phyloP scores from a whole-genome alignment of 1,140 invertebrate species.

The Maniola jurtina region DNA sequence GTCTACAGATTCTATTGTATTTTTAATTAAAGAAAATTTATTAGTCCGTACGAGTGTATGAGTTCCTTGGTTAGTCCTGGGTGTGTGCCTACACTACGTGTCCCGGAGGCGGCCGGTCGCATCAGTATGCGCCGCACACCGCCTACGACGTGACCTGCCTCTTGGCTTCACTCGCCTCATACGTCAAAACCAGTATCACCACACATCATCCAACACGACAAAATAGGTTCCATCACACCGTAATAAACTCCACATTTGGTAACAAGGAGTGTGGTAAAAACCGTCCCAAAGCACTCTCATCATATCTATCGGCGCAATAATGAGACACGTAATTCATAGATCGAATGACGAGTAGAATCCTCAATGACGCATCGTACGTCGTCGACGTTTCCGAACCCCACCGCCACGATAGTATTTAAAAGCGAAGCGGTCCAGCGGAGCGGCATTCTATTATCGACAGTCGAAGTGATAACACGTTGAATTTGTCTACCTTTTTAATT shows the following conservation, averaged over 20 bases:
- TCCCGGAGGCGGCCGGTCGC: slow-evolving; percentile 27
- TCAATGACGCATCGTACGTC: no score
- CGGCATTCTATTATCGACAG: no score
- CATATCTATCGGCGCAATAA: no score
- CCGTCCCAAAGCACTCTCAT: not conserved
- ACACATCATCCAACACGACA: slow-evolving; percentile 26
- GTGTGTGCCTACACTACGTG: slow-evolving; percentile 10
- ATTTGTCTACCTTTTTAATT: no score
- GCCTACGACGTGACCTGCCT: slow-evolving; percentile 61
- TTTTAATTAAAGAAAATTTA: not conserved
- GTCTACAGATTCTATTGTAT: not conserved
- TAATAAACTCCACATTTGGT: slow-evolving; percentile 9
- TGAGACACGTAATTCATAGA: no score
- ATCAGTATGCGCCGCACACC: slow-evolving; percentile 59
- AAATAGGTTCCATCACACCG: slow-evolving; percentile 15
- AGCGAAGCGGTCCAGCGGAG: no score
- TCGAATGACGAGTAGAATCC: no score
- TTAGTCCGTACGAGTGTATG: no score
- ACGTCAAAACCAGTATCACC: slow-evolving; percentile 31
- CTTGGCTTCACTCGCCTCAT: slow-evolving; percentile 36
- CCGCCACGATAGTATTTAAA: no score
- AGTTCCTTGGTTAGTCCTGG: slow-evolving; percentile 8
- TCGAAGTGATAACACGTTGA: no score
- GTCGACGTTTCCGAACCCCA: no score
- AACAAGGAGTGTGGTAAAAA: not conserved